Evolutionary conservation across 2,888 invertebrate genomes (phyloP).

Genomic region (Drosophila putrida): DNA sequence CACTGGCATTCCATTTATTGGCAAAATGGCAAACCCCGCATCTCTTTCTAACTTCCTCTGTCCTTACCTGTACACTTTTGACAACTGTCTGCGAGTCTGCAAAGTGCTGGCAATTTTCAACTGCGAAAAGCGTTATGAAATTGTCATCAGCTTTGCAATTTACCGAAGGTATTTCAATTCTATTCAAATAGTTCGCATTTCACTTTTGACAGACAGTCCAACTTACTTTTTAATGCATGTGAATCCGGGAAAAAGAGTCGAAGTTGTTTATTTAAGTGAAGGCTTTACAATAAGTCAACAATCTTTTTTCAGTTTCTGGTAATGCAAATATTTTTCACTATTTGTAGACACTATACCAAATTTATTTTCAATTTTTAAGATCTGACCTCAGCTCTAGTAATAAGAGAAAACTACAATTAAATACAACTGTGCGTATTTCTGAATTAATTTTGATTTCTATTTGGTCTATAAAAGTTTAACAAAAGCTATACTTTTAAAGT

Average conservation of each 20-base stretch:
- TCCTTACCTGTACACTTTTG: slow-evolving; percentile 12
- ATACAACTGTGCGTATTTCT: background rate
- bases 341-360: background rate
- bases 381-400: too few species aligned
- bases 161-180: slow-evolving; percentile 24
- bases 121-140: slow-evolving; percentile 30
- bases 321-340: background rate
- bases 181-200: slow-evolving; percentile 9
- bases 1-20: slow-evolving; percentile 52
- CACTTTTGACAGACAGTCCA: slow-evolving; percentile 9
- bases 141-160: slow-evolving; percentile 33
- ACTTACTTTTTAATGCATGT: slow-evolving; percentile 1
- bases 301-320: background rate
- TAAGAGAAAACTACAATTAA: too few species aligned
- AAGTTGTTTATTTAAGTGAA: background rate
- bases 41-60: background rate
- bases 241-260: background rate
- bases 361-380: background rate
- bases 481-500: too few species aligned
- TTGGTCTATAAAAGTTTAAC: too few species aligned
- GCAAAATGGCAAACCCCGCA: slow-evolving; percentile 46
- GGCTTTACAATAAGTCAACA: background rate
- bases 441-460: too few species aligned
- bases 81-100: slow-evolving; percentile 37
- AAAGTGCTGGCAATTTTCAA: slow-evolving; percentile 32